phyloP scores from a whole-genome alignment of 2,797 vertebrate species.

The Agapornis canus region DNA sequence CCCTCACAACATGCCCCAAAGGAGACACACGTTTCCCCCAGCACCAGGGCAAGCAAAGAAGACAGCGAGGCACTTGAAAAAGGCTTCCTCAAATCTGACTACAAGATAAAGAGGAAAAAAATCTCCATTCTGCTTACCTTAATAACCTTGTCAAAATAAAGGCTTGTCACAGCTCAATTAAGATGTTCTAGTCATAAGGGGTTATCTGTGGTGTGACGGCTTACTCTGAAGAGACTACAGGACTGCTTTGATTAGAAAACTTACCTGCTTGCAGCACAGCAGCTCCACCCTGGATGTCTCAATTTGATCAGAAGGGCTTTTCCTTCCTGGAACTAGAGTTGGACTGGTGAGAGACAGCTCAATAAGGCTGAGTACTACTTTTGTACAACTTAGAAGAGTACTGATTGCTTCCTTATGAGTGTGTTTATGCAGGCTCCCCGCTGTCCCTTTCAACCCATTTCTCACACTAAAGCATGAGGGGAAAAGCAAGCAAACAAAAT shows the following conservation, averaged over 20 bases:
- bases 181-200: background rate
- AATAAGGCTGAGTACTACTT: background rate
- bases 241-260: background rate
- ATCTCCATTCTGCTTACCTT: background rate
- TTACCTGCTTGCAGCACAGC: background rate
- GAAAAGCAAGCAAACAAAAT: background rate
- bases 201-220: background rate
- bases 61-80: background rate
- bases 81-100: background rate
- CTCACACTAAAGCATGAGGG: background rate
- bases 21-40: accelerated
- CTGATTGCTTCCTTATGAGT: accelerated
- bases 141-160: background rate
- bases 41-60: accelerated
- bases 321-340: background rate
- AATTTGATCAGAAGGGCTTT: background rate
- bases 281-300: background rate
- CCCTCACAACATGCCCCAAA: background rate
- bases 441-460: background rate
- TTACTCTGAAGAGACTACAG: background rate
- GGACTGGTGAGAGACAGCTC: background rate
- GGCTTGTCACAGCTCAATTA: background rate
- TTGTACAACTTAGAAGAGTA: background rate
- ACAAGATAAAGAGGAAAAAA: background rate
- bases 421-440: background rate